phyloP scores from a whole-genome alignment of 2,113 vertebrate genomes.

The Calyptommatus sinebrachiatus region DNA sequence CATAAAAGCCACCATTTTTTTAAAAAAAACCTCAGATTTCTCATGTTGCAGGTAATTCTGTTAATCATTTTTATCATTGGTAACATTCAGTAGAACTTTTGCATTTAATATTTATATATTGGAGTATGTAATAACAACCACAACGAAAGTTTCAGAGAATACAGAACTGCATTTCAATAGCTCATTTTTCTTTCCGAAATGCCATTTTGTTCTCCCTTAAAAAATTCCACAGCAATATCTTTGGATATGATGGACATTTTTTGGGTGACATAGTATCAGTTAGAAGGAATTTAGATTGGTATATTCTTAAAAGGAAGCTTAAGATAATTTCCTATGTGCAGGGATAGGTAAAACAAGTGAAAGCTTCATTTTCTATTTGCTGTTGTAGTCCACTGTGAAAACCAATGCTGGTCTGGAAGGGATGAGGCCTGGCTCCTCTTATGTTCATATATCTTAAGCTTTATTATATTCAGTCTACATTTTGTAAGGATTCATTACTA shows the following conservation, averaged over 20 bases:
- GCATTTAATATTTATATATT: constrained; percentile 7
- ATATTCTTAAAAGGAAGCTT: neutral
- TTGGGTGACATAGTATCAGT: neutral
- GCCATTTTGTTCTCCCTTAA: constrained; percentile 1
- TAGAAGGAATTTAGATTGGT: neutral
- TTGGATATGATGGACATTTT: constrained; percentile 15
- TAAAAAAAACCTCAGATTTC: neutral
- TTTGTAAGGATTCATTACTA: too few species aligned
- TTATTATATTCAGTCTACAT: neutral
- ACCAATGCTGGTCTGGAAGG: too few species aligned
- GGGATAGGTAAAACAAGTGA: too few species aligned
- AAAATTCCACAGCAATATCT: neutral
- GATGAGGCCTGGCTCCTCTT: too few species aligned
- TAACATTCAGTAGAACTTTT: neutral
- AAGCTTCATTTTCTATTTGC: too few species aligned
- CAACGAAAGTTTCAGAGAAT: neutral
- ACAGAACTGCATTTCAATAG: neutral
- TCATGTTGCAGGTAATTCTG: neutral
- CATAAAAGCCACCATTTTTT: neutral
- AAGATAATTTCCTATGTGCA: neutral
- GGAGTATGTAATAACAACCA: neutral
- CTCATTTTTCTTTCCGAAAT: neutral
- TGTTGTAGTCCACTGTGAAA: too few species aligned
- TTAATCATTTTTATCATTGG: neutral
- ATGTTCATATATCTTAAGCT: too few species aligned